Evolutionary conservation across 2,888 invertebrate species (phyloP).

Genomic region (Oligia latruncula): DNA sequence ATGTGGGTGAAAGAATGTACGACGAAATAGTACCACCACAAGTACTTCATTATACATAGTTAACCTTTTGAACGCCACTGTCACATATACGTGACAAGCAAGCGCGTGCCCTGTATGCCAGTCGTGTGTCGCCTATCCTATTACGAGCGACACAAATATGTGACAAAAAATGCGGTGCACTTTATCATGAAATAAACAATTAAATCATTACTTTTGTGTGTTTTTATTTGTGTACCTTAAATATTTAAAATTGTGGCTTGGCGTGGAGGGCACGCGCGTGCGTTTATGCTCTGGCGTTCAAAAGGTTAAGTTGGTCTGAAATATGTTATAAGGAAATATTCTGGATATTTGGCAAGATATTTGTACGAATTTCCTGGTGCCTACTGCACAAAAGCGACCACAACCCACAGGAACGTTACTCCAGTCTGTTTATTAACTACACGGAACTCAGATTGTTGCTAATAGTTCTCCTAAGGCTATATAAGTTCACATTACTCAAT

Average conservation of each 20-base stretch:
- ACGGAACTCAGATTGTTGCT: conserved; percentile 25
- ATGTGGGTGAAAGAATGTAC: not conserved
- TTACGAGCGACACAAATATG: too few species aligned
- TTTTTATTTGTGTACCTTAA: too few species aligned
- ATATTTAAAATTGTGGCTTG: too few species aligned
- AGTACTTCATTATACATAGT: not conserved
- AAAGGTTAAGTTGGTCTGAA: not conserved
- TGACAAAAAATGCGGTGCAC: too few species aligned
- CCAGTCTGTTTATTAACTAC: conserved; percentile 6
- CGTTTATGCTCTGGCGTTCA: too few species aligned
- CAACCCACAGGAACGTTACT: conserved; percentile 36
- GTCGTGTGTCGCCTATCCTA: too few species aligned
- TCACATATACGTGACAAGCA: too few species aligned
- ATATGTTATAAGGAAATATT: conserved; percentile 8
- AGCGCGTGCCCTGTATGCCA: too few species aligned
- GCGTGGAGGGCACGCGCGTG: too few species aligned
- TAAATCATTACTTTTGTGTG: too few species aligned
- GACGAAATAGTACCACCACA: not conserved
- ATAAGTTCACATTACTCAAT: not conserved
- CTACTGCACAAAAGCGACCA: not conserved
- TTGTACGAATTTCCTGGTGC: not conserved
- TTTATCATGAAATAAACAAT: too few species aligned
- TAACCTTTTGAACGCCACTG: too few species aligned
- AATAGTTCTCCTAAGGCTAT: conserved; percentile 6
- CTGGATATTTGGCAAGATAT: not conserved